Base-by-base conservation (phyloP, 2,797 vertebrate genomes). In the Siniperca obscura region DNA sequence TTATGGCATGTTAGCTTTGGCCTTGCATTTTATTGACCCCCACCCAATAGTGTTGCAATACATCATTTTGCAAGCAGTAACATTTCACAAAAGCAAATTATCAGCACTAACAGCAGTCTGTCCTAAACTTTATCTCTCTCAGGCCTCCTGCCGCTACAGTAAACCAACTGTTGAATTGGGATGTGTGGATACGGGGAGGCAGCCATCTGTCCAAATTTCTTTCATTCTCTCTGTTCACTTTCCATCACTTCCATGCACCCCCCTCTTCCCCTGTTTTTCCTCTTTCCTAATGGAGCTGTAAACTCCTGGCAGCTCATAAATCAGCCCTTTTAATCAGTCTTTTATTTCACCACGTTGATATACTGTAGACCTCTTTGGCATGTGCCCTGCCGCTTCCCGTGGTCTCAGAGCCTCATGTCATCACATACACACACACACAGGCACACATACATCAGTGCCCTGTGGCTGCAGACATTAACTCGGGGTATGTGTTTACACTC, bases 291-390 rank as follows among this genome's bases (percentile, higher is more conserved):
- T 89, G 80, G 87, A 92, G 87, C 85, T 85, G 75, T 91, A 88
- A 92, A 92, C 70, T 65, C 27, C 68, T 79, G 90, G 80, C 85
- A 85, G 87, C 90, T 85, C 87, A 91, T 94, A 88, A 92, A 94
- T 94, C 90, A 89, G 4, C 57, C 69, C 82, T 91, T 92, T 90
- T 92, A 92, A 94, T 94, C 90, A 91, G 89, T 76, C 84, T 88
- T 91, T 91, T 84, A 83, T 86, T 90, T 86, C 75, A 76, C 77
- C 14, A 2, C 72, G 48, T 77, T 74, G 82, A 91, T 89, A 78
- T 77, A 86, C 66, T 82, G 64, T 83, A 61, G 80, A 89, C 65
- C 77, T 87, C 71, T 83, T 44, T 88, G 87, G 76, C 90, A 87
- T 93, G 84, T 50, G 83, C 79, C 73, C 67, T 76, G 59, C 74